Evolutionary conservation across 2,113 vertebrate species (phyloP).

Genomic region (Rutilus rutilus): DNA sequence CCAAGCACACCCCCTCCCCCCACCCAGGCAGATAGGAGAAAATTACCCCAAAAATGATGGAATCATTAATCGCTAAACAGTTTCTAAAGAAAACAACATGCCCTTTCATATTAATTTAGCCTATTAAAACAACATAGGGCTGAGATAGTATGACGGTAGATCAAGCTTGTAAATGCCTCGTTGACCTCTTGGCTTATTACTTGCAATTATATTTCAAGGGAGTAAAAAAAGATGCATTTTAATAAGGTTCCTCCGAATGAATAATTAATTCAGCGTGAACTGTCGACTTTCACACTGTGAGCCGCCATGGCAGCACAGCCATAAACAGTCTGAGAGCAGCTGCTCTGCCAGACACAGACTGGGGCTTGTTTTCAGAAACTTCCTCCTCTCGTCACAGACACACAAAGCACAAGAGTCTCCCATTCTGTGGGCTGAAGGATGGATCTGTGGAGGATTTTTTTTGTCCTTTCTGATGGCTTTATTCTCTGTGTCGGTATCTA

Average conservation of each 20-base stretch:
- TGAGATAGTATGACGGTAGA: slow-evolving; percentile 43
- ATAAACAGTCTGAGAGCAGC: slow-evolving; percentile 50
- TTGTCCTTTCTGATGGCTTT: background rate
- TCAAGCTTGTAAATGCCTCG: slow-evolving; percentile 49
- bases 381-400: slow-evolving; percentile 29
- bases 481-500: background rate
- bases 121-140: slow-evolving; percentile 48
- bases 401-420: slow-evolving; percentile 46
- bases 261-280: slow-evolving; percentile 52
- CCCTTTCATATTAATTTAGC: slow-evolving; percentile 56
- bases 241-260: slow-evolving; percentile 51
- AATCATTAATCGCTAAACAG: slow-evolving; percentile 37
- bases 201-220: slow-evolving; percentile 42
- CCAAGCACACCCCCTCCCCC: background rate
- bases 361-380: slow-evolving; percentile 39
- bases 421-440: slow-evolving; percentile 45
- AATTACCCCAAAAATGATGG: slow-evolving; percentile 20
- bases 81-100: slow-evolving; percentile 24
- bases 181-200: slow-evolving; percentile 55
- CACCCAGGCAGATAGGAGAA: slow-evolving; percentile 12
- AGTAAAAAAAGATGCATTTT: slow-evolving; percentile 50
- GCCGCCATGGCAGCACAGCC: slow-evolving; percentile 30
- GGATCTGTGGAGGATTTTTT: slow-evolving; percentile 43
- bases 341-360: slow-evolving; percentile 52
- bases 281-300: slow-evolving; percentile 33